Percentiles rank a stretch among this genome's conserved stretches.
phyloP scores from a whole-genome alignment of 2,113 vertebrate species.

The Strix uralensis region DNA sequence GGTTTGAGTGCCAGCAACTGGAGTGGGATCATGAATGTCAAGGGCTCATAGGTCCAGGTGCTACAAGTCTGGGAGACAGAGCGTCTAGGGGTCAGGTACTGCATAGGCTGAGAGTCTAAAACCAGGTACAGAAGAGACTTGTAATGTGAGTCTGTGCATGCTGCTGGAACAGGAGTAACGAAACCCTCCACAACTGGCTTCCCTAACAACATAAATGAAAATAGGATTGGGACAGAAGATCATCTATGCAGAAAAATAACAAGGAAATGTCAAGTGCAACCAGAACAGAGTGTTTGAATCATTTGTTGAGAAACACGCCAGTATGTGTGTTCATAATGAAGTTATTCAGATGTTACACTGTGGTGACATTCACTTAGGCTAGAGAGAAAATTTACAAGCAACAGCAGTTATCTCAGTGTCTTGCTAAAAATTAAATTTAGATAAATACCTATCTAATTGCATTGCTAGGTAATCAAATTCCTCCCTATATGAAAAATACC shows the following conservation, averaged over 20 bases:
- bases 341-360: neutral
- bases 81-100: neutral
- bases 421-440: neutral
- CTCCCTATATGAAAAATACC: neutral
- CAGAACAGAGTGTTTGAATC: neutral
- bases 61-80: rapidly evolving
- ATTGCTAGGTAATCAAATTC: neutral
- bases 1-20: neutral
- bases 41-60: neutral
- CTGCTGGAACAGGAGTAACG: neutral
- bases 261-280: neutral
- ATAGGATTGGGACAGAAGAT: neutral
- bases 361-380: neutral
- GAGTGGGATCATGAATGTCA: neutral
- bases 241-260: neutral
- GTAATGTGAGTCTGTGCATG: rapidly evolving
- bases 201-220: neutral
- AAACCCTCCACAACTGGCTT: neutral
- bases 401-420: neutral
- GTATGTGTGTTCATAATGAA: neutral
- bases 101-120: neutral
- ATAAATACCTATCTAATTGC: neutral
- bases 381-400: neutral
- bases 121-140: neutral
- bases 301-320: neutral